Evolutionary conservation across 2,888 invertebrate species (phyloP), one percentile per base, ranked within the genome.

Genomic region (Scaptomyza polygonia): DNA sequence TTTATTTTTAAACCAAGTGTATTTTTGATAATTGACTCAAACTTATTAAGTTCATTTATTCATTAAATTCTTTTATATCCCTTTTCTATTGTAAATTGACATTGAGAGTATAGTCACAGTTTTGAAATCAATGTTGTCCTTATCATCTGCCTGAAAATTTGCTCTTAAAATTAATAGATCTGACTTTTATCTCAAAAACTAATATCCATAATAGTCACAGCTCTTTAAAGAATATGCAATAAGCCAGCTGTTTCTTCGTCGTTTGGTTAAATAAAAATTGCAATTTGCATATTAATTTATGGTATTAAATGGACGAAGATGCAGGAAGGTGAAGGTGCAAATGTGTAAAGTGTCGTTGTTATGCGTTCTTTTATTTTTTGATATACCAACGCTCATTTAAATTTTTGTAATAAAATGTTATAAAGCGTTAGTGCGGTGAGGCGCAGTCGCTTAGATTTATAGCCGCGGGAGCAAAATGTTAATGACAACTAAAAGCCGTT

Each of bases 241-340:
- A 25, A 36, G 25, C 11, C 36, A 49, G 25, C 25, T 49, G 36
- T 67, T 71, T 61, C 21, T 27, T 54, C 42, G 45, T n/a, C 53
- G 53, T 59, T 55, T 61, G 44, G 12, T 67, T 59, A 57, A 70
- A 73, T 55, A 65, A 75, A 67, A 62, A 58, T 66, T 59, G 44
- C 45, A 80, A 80, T 80, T 84, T 80, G 76, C 84, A 80, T 80
- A 80, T 80, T 80, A 84, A 80, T 81, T 72, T 67, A 54, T 52
- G 58, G 32, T 74, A 61, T 77, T 64, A 62, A 72, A 72, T 49
- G 58, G 34, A 53, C 65, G 32, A 9, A 6, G 8, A 34, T 5
- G 6, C n/a, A 36, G 47, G 1, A 8, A 2, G 11, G 44, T 11
- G 29, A 12, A 2, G 0, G 16, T 3, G 3, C 9, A 1, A 25